Evolutionary conservation across 2,113 vertebrate species (phyloP), one percentile per base, ranked within the genome.

Genomic region (Psephotus haematonotus): DNA sequence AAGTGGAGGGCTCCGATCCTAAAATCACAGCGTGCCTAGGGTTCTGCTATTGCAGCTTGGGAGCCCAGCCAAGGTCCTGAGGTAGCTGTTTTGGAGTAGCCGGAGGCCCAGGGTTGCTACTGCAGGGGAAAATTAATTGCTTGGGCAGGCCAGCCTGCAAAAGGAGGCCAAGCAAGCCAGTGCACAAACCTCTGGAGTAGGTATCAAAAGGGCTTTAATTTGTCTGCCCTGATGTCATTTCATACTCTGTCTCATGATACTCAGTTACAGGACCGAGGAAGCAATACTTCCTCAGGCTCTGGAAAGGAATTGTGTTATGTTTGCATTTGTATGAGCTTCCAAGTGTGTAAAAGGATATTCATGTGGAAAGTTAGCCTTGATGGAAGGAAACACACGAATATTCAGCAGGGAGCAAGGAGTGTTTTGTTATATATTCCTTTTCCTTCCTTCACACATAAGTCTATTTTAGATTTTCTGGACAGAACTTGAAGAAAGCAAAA

Each of bases 291-390:
- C 83, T 50, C 7, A 1, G 44, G 82, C 46, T 76, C 57, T 33
- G 13, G 82, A 80, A 72, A 43, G 35, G 23, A 35, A 24, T 23
- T 53, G 50, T 41, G 0, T 0, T 18, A 5, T 31, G 41, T 59
- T 52, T 70, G n/a, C 69, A 11, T 74, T 62, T 65, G 27, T 23
- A 64, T 1, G 10, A 88, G 41, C 28, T 80, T 76, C 55, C 33
- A 72, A 23, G 63, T 35, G 18, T 7, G 6, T 31, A 41, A 82
- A 79, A 39, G 57, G 25, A 59, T 60, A 31, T 52, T 76, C 25
- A 29, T 37, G 37, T 68, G 39, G 43, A 79, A 74, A 71, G 43
- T 35, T 60, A 85, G 50, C 64, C 46, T 25, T 60, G 52, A 23
- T 35, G 29, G 71, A 72, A 82, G 63, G 29, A 93, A 90, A 70